Conservation (phyloP, 2,797 vertebrate genomes). For the Gymnodraco acuticeps region DNA sequence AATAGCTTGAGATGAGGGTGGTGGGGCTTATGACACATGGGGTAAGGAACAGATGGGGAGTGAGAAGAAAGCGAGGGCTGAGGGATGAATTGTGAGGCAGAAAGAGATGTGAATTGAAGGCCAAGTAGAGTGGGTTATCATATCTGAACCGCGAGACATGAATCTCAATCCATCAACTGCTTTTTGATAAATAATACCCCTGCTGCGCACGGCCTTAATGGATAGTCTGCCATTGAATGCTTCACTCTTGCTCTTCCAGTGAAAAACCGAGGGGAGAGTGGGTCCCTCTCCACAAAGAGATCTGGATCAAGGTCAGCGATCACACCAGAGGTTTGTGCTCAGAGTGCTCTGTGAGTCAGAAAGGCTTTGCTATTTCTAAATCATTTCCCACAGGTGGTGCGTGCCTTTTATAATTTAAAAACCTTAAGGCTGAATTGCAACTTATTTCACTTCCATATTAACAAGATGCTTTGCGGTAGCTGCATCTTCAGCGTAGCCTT, state of each 20-base stretch:
- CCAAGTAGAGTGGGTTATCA: slow-evolving; percentile 71
- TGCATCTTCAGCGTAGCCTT: slow-evolving; percentile 27
- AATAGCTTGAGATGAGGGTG: slow-evolving; percentile 53
- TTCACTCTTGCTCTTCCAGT: slow-evolving; percentile 58
- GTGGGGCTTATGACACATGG: slow-evolving; percentile 56
- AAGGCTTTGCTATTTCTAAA: slow-evolving; percentile 55
- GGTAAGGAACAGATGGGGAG: slow-evolving; percentile 69
- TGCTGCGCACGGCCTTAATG: slow-evolving; percentile 63
- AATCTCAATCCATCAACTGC: slow-evolving; percentile 77
- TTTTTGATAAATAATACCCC: slow-evolving; percentile 67
- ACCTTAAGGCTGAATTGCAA: slow-evolving; percentile 48
- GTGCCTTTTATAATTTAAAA: slow-evolving; percentile 50
- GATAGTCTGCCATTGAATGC: slow-evolving; percentile 59
- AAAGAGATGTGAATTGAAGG: slow-evolving; percentile 74
- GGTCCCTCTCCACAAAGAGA: slow-evolving; percentile 62
- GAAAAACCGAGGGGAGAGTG: slow-evolving; percentile 59
- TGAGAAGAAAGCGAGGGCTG: slow-evolving; percentile 49
- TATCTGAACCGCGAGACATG: slow-evolving; percentile 71
- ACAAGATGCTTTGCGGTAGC: slow-evolving; percentile 34
- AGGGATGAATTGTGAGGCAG: slow-evolving; percentile 57
- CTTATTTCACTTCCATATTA: slow-evolving; percentile 42
- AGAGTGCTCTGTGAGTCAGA: slow-evolving; percentile 41
- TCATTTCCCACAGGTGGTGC: slow-evolving; percentile 54
- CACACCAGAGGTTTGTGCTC: slow-evolving; percentile 48
- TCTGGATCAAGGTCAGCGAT: slow-evolving; percentile 71